Conservation (phyloP, 2,113 vertebrate genomes). For the Apaloderma vittatum region DNA sequence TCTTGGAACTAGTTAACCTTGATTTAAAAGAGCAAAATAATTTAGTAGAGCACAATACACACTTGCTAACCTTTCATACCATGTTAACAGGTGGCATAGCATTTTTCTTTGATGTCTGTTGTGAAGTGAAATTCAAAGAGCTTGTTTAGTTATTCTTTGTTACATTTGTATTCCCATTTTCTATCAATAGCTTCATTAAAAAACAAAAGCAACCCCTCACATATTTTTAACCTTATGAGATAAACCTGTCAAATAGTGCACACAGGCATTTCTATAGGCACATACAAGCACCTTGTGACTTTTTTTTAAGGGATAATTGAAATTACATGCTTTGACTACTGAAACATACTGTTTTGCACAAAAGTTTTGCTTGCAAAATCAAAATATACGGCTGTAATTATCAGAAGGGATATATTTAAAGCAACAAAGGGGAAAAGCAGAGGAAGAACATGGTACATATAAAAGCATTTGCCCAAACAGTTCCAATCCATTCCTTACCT, state of each 20-base stretch:
- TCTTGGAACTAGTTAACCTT: neutral
- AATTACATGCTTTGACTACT: neutral
- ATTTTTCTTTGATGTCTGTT: neutral
- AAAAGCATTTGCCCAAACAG: neutral
- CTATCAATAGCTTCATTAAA: neutral
- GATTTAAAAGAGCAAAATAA: neutral
- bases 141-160: neutral
- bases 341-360: neutral
- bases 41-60: neutral
- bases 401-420: neutral
- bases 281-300: neutral
- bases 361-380: neutral
- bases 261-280: neutral
- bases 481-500: neutral
- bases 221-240: neutral
- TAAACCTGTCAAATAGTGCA: neutral
- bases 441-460: neutral
- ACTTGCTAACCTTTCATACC: conserved; percentile 13
- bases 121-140: conserved; percentile 10
- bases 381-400: neutral
- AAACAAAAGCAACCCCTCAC: neutral
- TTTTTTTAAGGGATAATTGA: neutral
- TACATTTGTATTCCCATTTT: neutral
- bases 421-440: neutral
- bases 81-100: neutral